phyloP scores from a whole-genome alignment of 2,797 vertebrate genomes.

The Rhabdophis nuchalis region DNA sequence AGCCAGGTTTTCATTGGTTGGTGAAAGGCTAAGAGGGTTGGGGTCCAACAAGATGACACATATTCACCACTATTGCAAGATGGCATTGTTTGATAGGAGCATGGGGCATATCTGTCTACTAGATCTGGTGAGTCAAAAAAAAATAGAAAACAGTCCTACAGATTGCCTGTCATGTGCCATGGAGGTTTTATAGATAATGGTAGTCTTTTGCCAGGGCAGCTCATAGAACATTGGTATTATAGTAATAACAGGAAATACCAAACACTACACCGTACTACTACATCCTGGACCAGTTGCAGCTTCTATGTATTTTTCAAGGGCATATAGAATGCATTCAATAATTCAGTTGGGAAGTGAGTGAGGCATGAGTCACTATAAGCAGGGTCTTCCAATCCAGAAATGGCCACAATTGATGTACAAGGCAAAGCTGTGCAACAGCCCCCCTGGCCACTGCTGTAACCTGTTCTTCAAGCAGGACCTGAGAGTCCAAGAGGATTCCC shows the following conservation, averaged over 20 bases:
- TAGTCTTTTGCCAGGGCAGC: neutral
- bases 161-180: neutral
- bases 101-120: neutral
- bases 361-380: neutral
- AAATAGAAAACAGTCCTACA: neutral
- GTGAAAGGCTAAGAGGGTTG: neutral
- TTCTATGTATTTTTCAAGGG: neutral
- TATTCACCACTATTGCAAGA: neutral
- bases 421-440: neutral
- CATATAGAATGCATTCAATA: neutral
- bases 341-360: neutral
- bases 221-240: neutral
- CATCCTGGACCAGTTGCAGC: neutral
- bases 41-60: neutral
- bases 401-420: neutral
- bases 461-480: neutral
- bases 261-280: neutral
- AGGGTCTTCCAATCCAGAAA: neutral
- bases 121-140: neutral
- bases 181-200: neutral
- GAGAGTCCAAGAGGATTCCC: neutral
- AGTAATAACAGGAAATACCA: neutral
- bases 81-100: neutral
- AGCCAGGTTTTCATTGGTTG: neutral
- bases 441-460: neutral